Conservation (phyloP, 2,797 vertebrate genomes). For the Pseudochaenichthys georgianus region DNA sequence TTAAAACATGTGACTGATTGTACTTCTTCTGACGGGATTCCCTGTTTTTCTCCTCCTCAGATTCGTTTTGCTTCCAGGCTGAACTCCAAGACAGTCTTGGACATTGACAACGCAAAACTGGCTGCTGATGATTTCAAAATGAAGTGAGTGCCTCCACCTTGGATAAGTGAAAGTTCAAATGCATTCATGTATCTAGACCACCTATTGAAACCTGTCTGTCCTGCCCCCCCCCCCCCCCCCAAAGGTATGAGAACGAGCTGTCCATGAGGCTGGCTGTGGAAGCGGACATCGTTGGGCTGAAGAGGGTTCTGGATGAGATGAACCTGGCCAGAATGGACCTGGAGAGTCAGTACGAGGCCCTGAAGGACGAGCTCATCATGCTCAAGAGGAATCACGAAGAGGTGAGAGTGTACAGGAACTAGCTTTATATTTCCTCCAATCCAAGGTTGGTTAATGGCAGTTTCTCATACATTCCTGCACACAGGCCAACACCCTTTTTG, state of each 20-base stretch:
- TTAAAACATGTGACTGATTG: neutral
- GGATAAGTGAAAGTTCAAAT: slow-evolving; percentile 31
- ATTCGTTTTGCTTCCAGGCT: slow-evolving; percentile 60
- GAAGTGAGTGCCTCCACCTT: slow-evolving; percentile 68
- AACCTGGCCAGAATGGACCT: slow-evolving; percentile 83
- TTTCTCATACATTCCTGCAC: slow-evolving; percentile 15
- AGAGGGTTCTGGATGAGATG: slow-evolving; percentile 81
- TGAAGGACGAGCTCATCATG: slow-evolving; percentile 85
- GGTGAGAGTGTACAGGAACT: slow-evolving; percentile 67
- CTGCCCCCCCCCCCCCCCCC: neutral
- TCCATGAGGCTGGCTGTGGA: slow-evolving; percentile 82
- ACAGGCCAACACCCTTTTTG: slow-evolving; percentile 18
- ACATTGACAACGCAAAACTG: slow-evolving; percentile 75
- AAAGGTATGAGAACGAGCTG: slow-evolving; percentile 82
- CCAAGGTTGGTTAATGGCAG: neutral
- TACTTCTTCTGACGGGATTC: neutral
- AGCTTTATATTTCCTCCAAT: neutral
- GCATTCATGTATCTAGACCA: neutral
- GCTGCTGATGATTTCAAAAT: slow-evolving; percentile 80
- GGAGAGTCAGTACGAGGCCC: slow-evolving; percentile 84
- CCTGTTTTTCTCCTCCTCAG: slow-evolving; percentile 47
- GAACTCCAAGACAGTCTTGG: slow-evolving; percentile 66
- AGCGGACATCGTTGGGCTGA: slow-evolving; percentile 78
- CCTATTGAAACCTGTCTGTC: slow-evolving; percentile 3
- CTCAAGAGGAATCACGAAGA: slow-evolving; percentile 87